Percentiles rank a stretch among this genome's conserved stretches.
Evolutionary conservation across 1,140 invertebrate species (phyloP).

Genomic region (Apis florea): DNA sequence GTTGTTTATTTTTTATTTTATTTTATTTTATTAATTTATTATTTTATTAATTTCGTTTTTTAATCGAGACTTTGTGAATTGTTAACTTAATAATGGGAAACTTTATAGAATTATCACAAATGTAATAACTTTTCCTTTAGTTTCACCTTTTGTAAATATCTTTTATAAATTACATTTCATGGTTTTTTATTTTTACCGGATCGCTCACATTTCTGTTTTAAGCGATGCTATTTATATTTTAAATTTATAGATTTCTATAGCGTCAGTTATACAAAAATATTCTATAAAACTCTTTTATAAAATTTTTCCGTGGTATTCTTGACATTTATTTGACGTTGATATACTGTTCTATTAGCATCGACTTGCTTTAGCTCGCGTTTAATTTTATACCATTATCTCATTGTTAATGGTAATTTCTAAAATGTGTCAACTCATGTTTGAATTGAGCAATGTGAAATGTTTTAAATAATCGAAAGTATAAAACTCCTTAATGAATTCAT

Average conservation of each 20-base stretch:
- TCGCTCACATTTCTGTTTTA: background rate
- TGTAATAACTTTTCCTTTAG: no score
- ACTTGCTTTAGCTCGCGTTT: background rate
- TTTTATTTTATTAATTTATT: background rate
- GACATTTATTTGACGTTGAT: conserved; percentile 19
- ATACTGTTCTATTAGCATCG: conserved; percentile 16
- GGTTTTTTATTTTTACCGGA: background rate
- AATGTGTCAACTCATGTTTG: background rate
- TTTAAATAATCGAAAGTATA: background rate
- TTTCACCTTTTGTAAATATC: background rate
- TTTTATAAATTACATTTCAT: background rate
- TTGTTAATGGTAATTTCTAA: conserved; percentile 18
- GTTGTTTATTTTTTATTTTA: background rate
- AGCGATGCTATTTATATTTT: background rate
- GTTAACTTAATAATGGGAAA: no score
- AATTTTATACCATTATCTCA: background rate
- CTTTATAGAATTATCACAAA: no score
- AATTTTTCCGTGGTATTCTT: background rate
- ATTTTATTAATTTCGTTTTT: background rate
- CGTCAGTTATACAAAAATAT: background rate
- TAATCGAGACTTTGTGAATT: background rate
- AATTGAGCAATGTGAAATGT: no score
- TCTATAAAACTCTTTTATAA: conserved; percentile 1
- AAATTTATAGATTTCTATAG: background rate
- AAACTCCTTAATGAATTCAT: background rate